These are phyloP conservation scores for Chydorus sphaericus DNA, from an alignment of 2,888 invertebrate genomes.

Conservation along the genomic window DNA sequence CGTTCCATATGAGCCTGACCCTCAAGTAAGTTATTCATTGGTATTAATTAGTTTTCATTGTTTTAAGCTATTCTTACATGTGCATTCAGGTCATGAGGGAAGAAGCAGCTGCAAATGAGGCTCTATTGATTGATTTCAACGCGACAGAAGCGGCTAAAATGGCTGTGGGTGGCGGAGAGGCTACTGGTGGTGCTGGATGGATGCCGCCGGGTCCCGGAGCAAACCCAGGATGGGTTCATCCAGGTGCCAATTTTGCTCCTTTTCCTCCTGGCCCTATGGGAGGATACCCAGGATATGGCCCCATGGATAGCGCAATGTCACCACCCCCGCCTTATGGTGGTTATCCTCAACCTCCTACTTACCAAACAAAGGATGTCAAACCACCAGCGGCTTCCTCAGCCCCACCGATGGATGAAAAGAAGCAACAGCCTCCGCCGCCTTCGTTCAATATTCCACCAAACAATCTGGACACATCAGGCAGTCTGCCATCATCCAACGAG, in stretches of 20 bases:
- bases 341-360: not conserved
- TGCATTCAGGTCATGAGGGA: conserved; percentile 52
- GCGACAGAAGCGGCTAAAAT: conserved; percentile 43
- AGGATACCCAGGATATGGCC: not conserved
- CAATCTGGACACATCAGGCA: not conserved
- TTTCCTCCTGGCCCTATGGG: not conserved
- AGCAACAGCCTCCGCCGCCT: conserved; percentile 14
- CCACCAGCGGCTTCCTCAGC: conserved; percentile 15
- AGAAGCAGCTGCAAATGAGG: conserved; percentile 39
- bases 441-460: conserved; percentile 32
- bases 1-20: conserved; percentile 88
- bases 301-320: not conserved
- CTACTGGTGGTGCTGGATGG: conserved; percentile 24
- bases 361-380: not conserved
- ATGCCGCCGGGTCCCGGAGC: conserved; percentile 32
- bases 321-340: conserved; percentile 6
- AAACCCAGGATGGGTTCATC: conserved; percentile 29
- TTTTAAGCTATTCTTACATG: not conserved
- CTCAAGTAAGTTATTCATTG: conserved; percentile 39
- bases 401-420: conserved; percentile 11
- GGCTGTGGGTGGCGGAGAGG: conserved; percentile 26
- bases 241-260: conserved; percentile 26
- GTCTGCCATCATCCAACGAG: not conserved
- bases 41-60: not conserved
- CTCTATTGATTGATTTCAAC: conserved; percentile 46